Conservation (phyloP, 2,113 vertebrate species). For the mouse (Mus musculus) region DNA sequence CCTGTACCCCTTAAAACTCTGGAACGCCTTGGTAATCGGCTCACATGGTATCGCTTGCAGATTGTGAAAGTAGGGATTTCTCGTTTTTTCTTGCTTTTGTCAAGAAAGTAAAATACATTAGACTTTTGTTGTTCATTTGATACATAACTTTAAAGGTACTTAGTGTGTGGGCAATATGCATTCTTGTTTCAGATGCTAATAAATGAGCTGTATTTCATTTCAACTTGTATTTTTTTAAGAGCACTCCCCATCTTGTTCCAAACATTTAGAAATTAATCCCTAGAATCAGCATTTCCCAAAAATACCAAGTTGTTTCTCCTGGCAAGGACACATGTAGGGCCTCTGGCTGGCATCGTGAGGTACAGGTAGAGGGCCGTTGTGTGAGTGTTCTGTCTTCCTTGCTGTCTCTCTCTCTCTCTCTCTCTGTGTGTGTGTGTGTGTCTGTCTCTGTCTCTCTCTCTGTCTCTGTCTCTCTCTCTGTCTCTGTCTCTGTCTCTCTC, state of each 20-base stretch:
- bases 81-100: not conserved
- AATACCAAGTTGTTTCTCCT: not conserved
- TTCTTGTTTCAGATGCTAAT: not conserved
- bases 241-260: not conserved
- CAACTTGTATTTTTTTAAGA: not conserved
- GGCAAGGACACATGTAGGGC: rapidly evolving
- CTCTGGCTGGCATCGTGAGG: rapidly evolving
- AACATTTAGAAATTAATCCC: not conserved
- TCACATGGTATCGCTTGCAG: not conserved
- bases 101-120: not conserved
- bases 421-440: no score
- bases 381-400: not conserved
- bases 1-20: not conserved
- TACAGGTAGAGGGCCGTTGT: rapidly evolving
- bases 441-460: no score
- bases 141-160: not conserved
- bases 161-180: not conserved
- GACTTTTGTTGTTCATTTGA: not conserved
- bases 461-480: not conserved
- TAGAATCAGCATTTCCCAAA: not conserved
- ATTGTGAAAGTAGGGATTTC: not conserved
- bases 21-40: not conserved
- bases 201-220: not conserved
- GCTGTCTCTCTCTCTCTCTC: not conserved
- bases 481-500: not conserved